Base-by-base conservation (phyloP, 2,888 invertebrate genomes). In the Ditula angustiorana region DNA sequence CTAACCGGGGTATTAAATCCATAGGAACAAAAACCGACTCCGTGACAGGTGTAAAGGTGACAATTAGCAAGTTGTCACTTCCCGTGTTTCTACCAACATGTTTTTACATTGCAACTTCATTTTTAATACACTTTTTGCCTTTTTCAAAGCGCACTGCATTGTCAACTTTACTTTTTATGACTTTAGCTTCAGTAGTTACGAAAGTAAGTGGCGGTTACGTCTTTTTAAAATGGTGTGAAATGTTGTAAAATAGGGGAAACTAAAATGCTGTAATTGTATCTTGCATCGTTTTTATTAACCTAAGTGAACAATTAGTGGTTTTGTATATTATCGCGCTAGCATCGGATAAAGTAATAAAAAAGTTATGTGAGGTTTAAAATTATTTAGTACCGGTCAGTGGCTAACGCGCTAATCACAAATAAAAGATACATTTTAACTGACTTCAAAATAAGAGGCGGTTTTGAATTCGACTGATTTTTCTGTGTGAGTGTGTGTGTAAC, bases 41-140 rank as follows among this genome's bases (percentile, higher is more conserved):
- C 53, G 69, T 44, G 73, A 81, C 89, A 91, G 90, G 88, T 91
- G 91, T 85, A 82, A 83, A 79, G 79, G 74, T 83, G 77, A 73
- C 80, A 85, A 91, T 91, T 92, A 90, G 70, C 89, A 80, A 87
- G 72, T 90, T 90, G 85, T 85, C 90, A 79, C 88, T 84, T 88
- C 86, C 88, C 80, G 79, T 76, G 63, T 58, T 64, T 59, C 35
- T 46, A 44, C 26, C 3, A 50, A 62, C 50, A 11, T 33, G n/a
- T 26, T 21, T 30, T 7, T 11, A 41, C 11, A 56, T 19, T 19
- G 10, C 5, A 10, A 10, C 19, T 41, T 19, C 19, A 41, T 41
- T 37, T 37, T 10, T 10, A 19, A 10, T 7, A 37, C 0, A 19
- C 5, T 37, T 16, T 41, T 0, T 10, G 10, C 41, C 2, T 10